These are phyloP conservation scores for Harpegnathos saltator DNA, from an alignment of 1,140 invertebrate species.

Conservation along the genomic window DNA sequence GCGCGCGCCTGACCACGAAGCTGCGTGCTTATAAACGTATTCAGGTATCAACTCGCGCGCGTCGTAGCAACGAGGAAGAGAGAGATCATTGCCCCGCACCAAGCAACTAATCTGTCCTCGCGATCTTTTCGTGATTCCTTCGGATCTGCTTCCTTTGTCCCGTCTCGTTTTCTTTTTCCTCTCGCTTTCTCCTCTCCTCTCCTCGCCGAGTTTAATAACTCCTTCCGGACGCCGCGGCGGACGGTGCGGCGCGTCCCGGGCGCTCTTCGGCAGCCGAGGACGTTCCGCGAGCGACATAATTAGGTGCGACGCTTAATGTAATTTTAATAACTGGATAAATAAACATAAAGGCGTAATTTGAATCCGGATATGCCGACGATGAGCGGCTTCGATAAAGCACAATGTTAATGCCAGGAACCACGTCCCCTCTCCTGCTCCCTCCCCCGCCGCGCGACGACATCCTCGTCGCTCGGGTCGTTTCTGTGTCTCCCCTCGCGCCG, in stretches of 20 bases:
- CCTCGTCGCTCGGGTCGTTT: conserved; percentile 39
- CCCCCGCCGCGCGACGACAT: too few species aligned
- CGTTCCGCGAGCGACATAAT: conserved; percentile 75
- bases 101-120: conserved; percentile 63
- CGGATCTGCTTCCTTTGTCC: conserved; percentile 28
- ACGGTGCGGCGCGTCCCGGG: conserved; percentile 12
- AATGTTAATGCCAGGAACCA: conserved; percentile 75
- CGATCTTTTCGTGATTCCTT: conserved; percentile 65
- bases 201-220: conserved; percentile 21
- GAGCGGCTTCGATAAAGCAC: conserved; percentile 83
- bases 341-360: conserved; percentile 85
- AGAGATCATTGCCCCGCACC: conserved; percentile 51
- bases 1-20: not conserved
- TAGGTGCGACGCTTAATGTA: conserved; percentile 81
- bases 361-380: conserved; percentile 85
- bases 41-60: not conserved
- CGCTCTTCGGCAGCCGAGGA: conserved; percentile 38
- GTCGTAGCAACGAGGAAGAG: not conserved
- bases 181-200: not conserved
- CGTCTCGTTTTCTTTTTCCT: conserved; percentile 27
- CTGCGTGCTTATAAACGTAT: not conserved
- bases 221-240: conserved; percentile 68
- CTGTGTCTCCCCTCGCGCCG: conserved; percentile 1
- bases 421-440: too few species aligned
- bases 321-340: conserved; percentile 86